Base-by-base conservation (phyloP, 2,888 invertebrate genomes). In the Eugnorisma glareosa region DNA sequence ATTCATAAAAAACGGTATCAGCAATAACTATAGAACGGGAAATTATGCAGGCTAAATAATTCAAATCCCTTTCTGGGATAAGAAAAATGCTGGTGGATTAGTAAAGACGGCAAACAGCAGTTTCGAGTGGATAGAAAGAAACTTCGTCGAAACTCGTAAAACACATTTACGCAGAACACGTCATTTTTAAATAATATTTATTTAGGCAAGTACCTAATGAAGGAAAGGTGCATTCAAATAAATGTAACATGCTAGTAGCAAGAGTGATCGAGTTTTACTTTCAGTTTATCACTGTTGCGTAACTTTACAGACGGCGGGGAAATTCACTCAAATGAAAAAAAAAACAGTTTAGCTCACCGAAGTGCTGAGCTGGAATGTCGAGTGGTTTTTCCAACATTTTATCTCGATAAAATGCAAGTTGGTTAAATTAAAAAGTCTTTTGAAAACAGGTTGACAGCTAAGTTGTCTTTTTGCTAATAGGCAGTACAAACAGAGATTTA, bases 231-330 rank as follows among this genome's bases (percentile, higher is more conserved):
- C 70, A 43, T 28, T 51, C 28, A 67, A 43, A 73, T 69, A 31
- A 43, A 73, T 31, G 24, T 31, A 48, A 13, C 0, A 43, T 35
- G 35, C 31, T 15, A 63, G 8, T 35, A 75, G n/a, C 18, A 28
- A 31, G 10, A 73, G 8, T 54, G n/a, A 51, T 6, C 18, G 13
- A 66, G 54, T 61, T 69, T 54, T 68, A 59, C 73, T 66, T 69
- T 35, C 40, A 71, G n/a, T 68, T 77, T 31, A 61, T 57, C 54
- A 35, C 43, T 51, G 40, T 57, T 18, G n/a, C 54, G n/a, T 71
- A 68, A 67, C 40, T 67, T 67, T 4, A 37, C 45, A 57, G 57
- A 48, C 75, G 61, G 40, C n/a, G 24, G 54, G n/a, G 35, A 67
- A 75, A 37, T 59, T 75, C n/a, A 43, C 48, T 35, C 31, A 61